phyloP scores from a whole-genome alignment of 2,797 vertebrate genomes.

The Helostoma temminkii region DNA sequence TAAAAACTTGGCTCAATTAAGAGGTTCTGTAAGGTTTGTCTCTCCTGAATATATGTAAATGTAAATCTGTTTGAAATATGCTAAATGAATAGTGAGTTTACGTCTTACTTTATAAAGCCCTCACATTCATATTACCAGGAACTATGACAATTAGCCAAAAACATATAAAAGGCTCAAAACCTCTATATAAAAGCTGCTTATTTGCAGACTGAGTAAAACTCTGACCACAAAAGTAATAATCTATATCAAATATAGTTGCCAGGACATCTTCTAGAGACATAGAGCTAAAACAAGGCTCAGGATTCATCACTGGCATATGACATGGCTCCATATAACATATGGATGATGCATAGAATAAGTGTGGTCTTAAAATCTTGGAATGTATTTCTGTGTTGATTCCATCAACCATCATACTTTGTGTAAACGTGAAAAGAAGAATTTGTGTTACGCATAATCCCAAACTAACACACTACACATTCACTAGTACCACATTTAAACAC shows the following conservation, averaged over 20 bases:
- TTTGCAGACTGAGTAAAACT: too few species aligned
- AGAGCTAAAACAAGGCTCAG: too few species aligned
- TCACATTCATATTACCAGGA: neutral
- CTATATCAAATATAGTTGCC: too few species aligned
- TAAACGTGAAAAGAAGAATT: slow-evolving; percentile 13
- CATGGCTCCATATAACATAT: neutral
- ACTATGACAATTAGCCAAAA: too few species aligned
- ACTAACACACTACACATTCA: slow-evolving; percentile 15
- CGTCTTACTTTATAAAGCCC: neutral
- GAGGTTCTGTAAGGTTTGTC: slow-evolving; percentile 5
- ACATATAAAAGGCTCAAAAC: neutral
- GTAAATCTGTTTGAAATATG: too few species aligned
- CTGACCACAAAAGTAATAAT: too few species aligned
- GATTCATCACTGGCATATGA: neutral
- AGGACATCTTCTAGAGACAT: neutral
- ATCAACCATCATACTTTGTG: slow-evolving; percentile 12
- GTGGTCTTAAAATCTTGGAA: neutral
- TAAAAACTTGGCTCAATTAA: slow-evolving; percentile 6
- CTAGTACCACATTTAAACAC: neutral
- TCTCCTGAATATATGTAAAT: neutral
- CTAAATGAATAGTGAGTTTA: neutral
- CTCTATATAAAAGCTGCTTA: too few species aligned
- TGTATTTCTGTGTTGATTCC: neutral
- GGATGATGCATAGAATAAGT: neutral
- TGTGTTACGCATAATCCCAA: slow-evolving; percentile 25